These are phyloP conservation scores for Tinamus major DNA, from an alignment of 2,797 vertebrate genomes.

Conservation along the genomic window DNA sequence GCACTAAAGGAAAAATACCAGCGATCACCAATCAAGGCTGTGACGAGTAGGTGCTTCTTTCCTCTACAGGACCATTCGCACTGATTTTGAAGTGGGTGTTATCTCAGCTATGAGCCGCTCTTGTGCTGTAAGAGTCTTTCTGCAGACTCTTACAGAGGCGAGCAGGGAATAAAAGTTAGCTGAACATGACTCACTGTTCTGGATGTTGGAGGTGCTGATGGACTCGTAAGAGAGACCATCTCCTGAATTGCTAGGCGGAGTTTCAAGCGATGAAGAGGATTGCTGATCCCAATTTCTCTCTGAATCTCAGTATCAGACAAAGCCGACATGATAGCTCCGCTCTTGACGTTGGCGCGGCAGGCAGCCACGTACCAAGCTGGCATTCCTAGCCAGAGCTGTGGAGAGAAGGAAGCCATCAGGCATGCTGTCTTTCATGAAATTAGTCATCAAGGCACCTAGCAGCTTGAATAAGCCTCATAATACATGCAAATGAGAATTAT, in stretches of 20 bases:
- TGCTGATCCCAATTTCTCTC: slow-evolving; percentile 97
- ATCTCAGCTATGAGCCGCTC: neutral
- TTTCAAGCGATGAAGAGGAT: slow-evolving; percentile 95
- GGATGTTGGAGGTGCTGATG: slow-evolving; percentile 95
- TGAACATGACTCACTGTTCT: slow-evolving; percentile 91
- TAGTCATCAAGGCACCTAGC: neutral
- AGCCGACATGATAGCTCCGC: slow-evolving; percentile 98
- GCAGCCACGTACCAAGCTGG: slow-evolving; percentile 98
- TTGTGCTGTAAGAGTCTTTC: neutral
- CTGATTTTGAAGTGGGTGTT: neutral
- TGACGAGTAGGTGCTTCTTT: slow-evolving; percentile 4
- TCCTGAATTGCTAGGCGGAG: slow-evolving; percentile 97
- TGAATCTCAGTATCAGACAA: slow-evolving; percentile 98
- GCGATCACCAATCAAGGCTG: slow-evolving; percentile 20
- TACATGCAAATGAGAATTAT: neutral
- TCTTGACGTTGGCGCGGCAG: slow-evolving; percentile 97
- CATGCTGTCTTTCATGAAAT: neutral
- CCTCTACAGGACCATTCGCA: neutral
- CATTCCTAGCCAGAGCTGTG: slow-evolving; percentile 96
- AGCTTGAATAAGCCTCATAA: neutral
- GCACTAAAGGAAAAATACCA: neutral
- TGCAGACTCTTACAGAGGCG: neutral
- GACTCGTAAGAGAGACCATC: slow-evolving; percentile 98
- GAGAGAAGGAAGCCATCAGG: neutral
- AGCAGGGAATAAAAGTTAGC: neutral